Conservation (phyloP, 1,140 invertebrate species). For the Drosophila lacteicornis region DNA sequence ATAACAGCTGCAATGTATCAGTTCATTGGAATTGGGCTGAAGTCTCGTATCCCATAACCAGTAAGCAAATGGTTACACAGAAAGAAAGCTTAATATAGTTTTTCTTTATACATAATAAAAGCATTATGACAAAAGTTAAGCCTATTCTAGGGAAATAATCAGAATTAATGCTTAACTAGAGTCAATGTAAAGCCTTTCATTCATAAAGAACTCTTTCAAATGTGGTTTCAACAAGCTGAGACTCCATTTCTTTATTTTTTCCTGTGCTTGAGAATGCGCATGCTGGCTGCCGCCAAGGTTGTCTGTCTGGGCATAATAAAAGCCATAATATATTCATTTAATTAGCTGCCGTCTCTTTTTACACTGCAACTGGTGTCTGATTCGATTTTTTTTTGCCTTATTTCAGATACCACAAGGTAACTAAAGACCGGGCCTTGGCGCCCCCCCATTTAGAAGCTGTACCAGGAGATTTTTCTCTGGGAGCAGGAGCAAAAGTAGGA, state of each 20-base stretch:
- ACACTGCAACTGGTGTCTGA: constrained; percentile 33
- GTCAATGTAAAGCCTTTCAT: no score
- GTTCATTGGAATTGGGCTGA: constrained; percentile 34
- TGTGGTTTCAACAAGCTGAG: background rate
- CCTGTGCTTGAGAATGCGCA: constrained; percentile 18
- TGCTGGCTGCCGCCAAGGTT: constrained; percentile 38
- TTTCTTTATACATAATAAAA: no score
- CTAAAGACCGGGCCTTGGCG: constrained; percentile 58
- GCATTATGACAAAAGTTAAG: background rate
- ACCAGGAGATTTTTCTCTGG: background rate
- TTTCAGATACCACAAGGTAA: constrained; percentile 58
- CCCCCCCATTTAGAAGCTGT: constrained; percentile 24
- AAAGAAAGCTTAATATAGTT: background rate
- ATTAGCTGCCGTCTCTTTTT: constrained; percentile 23
- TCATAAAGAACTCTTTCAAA: background rate
- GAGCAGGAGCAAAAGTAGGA: background rate
- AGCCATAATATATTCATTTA: constrained; percentile 44
- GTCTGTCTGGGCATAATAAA: constrained; percentile 45
- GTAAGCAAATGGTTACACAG: constrained; percentile 2
- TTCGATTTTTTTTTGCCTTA: constrained; percentile 10
- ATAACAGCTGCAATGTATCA: constrained; percentile 38
- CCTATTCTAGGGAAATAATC: no score
- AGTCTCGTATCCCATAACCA: constrained; percentile 30
- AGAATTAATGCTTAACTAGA: no score
- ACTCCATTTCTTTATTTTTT: constrained; percentile 1